Conservation (phyloP, 2,113 vertebrate genomes). For the Neodon shergylaensis region DNA sequence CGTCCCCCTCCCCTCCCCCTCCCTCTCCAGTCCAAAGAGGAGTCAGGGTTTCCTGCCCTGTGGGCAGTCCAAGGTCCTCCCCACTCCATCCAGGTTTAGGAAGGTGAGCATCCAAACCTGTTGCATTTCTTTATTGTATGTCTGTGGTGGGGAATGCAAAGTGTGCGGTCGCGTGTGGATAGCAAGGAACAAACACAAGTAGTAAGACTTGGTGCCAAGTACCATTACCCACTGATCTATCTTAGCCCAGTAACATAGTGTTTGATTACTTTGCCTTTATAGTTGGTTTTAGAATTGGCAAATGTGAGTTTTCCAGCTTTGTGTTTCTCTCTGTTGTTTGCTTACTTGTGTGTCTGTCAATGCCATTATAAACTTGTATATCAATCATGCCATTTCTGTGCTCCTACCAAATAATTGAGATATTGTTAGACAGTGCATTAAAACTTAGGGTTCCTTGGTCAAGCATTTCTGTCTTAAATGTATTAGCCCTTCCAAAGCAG, state of each 20-base stretch:
- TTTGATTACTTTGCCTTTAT: neutral
- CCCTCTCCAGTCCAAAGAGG: too few species aligned
- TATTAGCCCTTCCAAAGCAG: neutral
- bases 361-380: constrained; percentile 1
- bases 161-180: too few species aligned
- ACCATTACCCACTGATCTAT: neutral
- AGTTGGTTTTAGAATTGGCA: constrained; percentile 11
- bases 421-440: neutral
- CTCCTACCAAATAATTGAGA: neutral
- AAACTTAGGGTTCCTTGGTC: neutral
- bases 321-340: neutral
- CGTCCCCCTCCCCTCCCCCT: too few species aligned
- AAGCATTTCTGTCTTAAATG: neutral
- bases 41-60: too few species aligned
- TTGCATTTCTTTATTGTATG: neutral
- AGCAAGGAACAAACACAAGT: neutral
- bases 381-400: neutral
- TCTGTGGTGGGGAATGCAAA: neutral
- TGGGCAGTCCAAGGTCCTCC: too few species aligned
- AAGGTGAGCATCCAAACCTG: too few species aligned
- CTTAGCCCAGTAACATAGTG: neutral
- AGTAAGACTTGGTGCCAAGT: neutral
- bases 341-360: neutral
- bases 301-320: neutral
- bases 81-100: too few species aligned